Evolutionary conservation across 2,797 vertebrate species (phyloP).

Genomic region (Rallus crepitans): DNA sequence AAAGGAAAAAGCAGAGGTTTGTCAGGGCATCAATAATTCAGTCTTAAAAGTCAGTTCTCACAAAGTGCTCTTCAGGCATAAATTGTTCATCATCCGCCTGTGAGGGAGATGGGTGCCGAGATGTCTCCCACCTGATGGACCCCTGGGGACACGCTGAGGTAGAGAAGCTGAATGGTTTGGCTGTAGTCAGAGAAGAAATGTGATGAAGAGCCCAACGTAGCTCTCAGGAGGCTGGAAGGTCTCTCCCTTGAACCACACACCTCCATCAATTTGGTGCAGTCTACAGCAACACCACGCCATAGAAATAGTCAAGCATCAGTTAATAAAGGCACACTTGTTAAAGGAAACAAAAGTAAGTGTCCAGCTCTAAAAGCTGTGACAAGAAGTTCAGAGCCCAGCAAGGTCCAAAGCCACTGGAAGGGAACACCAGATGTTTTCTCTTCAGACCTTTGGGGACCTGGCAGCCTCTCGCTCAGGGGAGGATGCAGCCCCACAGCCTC

Average conservation of each 20-base stretch:
- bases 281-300: neutral
- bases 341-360: neutral
- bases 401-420: neutral
- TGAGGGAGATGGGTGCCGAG: neutral
- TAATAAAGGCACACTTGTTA: neutral
- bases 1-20: neutral
- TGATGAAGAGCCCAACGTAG: neutral
- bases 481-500: neutral
- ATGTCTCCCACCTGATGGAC: neutral
- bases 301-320: neutral
- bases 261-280: neutral
- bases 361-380: neutral
- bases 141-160: neutral
- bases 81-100: neutral
- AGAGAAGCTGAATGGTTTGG: neutral
- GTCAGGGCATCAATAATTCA: neutral
- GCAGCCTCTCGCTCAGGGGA: fast-evolving
- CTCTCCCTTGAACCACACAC: neutral
- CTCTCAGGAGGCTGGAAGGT: neutral
- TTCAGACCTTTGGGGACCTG: neutral
- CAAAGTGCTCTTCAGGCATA: neutral
- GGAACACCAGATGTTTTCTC: neutral
- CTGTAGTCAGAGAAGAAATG: neutral
- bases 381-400: neutral
- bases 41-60: neutral